Base-by-base conservation (phyloP, 2,888 invertebrate species). In the Yponomeuta evonymella region DNA sequence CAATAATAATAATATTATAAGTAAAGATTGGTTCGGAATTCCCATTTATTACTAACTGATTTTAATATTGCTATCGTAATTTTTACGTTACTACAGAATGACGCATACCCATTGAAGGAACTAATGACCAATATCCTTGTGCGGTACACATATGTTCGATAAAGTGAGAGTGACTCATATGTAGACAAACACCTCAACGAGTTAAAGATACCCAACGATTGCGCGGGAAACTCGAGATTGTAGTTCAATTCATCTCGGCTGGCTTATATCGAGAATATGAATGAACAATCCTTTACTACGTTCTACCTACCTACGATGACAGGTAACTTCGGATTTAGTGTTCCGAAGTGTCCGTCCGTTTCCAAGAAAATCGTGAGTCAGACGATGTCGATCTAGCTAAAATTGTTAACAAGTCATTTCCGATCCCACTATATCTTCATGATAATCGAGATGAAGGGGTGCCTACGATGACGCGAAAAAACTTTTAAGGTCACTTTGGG, bases 191-290 rank as follows among this genome's bases (percentile, higher is more conserved):
- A 63, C 15, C 68, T 63, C 33, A 62, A 78, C 82, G 73, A 82
- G 77, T 75, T 79, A 74, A 83, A 81, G 81, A 83, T 82, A 76
- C 78, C 78, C 78, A 76, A 78, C 79, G 78, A 77, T 73, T 75
- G 77, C 76, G 79, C 75, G 74, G 72, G 75, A 74, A 74, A 71
- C 70, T 79, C 77, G 76, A 76, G 75, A 80, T 79, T 78, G 74
- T 74, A 73, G 76, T 77, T 70, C 78, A 75, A 75, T 77, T 79
- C 81, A 85, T 84, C 83, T 85, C 74, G 80, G 84, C 74, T 73
- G 85, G 81, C 73, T 86, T 79, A 77, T 72, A 75, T 74, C 71
- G 73, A 75, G 75, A 79, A 88, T 85, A 86, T 91, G 90, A 91
- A 91, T 90, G 91, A 84, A 85, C 75, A 73, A 72, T 72, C 76